A percentile compares a stretch with the other conserved stretches of the same genome.
Conservation (phyloP, 2,797 vertebrate species). For the Diglossa cyanea region DNA sequence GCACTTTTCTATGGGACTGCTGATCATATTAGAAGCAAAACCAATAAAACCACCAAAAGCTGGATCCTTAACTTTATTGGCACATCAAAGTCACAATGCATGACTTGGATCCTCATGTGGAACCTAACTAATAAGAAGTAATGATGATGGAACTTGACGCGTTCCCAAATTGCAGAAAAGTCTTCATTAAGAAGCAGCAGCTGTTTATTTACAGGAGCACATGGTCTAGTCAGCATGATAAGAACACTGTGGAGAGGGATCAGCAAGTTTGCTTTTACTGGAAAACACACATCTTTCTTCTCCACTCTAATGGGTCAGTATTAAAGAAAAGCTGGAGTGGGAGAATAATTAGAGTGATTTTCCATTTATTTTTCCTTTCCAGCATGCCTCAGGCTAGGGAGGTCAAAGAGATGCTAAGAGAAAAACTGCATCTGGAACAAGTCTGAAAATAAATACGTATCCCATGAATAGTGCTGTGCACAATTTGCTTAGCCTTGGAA, state of each 20-base stretch:
- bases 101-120: neutral
- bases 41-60: neutral
- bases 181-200: conserved; percentile 37
- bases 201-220: conserved; percentile 39
- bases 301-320: neutral
- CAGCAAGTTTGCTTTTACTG: conserved; percentile 34
- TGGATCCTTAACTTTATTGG: neutral
- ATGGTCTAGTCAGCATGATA: conserved; percentile 32
- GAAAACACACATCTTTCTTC: neutral
- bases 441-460: conserved; percentile 23
- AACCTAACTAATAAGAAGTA: neutral
- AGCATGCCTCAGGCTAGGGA: neutral
- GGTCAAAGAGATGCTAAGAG: conserved; percentile 21
- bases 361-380: conserved; percentile 16
- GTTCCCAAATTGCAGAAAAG: neutral
- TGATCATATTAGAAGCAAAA: neutral
- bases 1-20: neutral
- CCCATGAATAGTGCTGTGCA: neutral
- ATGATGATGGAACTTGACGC: neutral
- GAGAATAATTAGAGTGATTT: conserved; percentile 46
- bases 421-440: conserved; percentile 35
- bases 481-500: conserved; percentile 30
- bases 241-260: neutral
- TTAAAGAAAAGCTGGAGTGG: neutral
- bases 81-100: neutral